A percentile compares a stretch with the other conserved stretches of the same genome.
phyloP scores from a whole-genome alignment of 2,113 vertebrate genomes.

The Percina caprodes region DNA sequence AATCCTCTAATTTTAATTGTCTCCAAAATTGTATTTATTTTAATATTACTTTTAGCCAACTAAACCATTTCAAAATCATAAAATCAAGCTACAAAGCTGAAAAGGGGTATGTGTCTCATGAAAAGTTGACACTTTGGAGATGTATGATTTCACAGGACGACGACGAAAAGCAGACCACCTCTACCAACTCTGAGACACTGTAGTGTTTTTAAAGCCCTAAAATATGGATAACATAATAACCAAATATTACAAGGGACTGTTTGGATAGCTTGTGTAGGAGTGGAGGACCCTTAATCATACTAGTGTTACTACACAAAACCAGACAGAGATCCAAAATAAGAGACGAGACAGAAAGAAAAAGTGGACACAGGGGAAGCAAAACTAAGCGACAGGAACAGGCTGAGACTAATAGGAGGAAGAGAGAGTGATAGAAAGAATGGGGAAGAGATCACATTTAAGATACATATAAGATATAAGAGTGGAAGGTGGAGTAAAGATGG shows the following conservation, averaged over 20 bases:
- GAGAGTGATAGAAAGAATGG: background rate
- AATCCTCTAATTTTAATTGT: background rate
- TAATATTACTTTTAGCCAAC: background rate
- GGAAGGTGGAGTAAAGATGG: background rate
- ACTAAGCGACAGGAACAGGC: conserved; percentile 1
- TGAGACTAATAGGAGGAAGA: conserved; percentile 22
- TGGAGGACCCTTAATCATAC: too few species aligned
- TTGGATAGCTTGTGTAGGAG: background rate
- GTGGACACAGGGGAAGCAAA: conserved; percentile 13
- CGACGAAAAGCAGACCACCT: background rate
- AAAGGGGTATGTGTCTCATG: background rate
- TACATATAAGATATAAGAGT: background rate
- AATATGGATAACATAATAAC: background rate
- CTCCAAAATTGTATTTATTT: too few species aligned
- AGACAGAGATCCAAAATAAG: background rate
- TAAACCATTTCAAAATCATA: background rate
- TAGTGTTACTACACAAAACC: background rate
- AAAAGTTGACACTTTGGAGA: background rate
- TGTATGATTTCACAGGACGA: background rate
- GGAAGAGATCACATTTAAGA: conserved; percentile 23
- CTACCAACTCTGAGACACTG: background rate
- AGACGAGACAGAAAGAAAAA: background rate
- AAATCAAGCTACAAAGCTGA: background rate
- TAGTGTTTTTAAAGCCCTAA: too few species aligned
- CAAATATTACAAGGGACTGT: background rate